phyloP scores from a whole-genome alignment of 2,113 vertebrate species.

The Chrysemys picta region DNA sequence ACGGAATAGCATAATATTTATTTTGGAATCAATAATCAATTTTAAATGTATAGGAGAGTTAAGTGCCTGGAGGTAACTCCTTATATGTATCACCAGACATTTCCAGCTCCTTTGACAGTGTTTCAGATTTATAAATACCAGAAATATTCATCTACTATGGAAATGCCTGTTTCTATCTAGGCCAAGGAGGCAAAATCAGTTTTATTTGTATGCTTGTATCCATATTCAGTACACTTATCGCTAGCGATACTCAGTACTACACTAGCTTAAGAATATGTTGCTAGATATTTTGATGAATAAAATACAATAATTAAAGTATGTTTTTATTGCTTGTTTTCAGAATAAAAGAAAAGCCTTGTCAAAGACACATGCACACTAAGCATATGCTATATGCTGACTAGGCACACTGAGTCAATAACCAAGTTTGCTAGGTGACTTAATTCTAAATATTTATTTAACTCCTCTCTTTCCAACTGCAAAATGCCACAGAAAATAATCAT shows the following conservation, averaged over 20 bases:
- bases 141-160: background rate
- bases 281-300: background rate
- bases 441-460: background rate
- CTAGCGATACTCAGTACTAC: background rate
- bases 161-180: background rate
- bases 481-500: constrained; percentile 2
- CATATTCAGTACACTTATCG: background rate
- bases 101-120: background rate
- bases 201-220: background rate
- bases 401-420: background rate
- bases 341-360: background rate
- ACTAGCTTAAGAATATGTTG: accelerated
- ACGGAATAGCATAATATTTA: background rate
- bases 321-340: background rate
- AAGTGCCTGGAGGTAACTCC: background rate
- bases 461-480: background rate
- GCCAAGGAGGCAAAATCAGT: background rate
- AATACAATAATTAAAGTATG: background rate
- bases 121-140: background rate
- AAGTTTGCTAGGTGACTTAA: background rate
- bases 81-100: background rate
- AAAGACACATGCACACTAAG: background rate
- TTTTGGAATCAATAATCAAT: background rate
- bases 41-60: background rate
- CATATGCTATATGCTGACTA: background rate